Evolutionary conservation across 2,888 invertebrate genomes (phyloP).

Genomic region (Dendrolimus pini): DNA sequence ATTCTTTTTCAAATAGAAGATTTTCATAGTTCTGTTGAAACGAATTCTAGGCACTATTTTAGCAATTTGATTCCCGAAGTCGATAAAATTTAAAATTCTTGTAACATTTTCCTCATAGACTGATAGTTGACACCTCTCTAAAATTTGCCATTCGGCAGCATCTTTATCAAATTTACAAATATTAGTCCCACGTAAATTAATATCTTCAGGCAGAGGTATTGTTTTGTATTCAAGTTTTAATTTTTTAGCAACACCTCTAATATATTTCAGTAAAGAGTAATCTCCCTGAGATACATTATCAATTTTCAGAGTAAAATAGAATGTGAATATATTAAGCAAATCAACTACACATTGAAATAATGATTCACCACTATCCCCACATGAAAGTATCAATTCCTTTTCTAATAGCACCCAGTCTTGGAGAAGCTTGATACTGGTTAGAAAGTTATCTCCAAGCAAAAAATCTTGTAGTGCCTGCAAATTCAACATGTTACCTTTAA

Average conservation of each 20-base stretch:
- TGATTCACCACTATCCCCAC: slow-evolving; percentile 86
- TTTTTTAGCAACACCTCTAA: slow-evolving; percentile 54
- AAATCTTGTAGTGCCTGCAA: slow-evolving; percentile 75
- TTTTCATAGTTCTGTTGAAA: slow-evolving; percentile 74
- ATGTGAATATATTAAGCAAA: slow-evolving; percentile 87
- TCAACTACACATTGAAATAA: slow-evolving; percentile 88
- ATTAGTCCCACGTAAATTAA: slow-evolving; percentile 82
- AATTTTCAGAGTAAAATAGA: slow-evolving; percentile 72
- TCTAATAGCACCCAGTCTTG: slow-evolving; percentile 91
- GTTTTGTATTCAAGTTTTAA: slow-evolving; percentile 77
- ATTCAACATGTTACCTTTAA: slow-evolving; percentile 45
- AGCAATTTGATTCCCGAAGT: slow-evolving; percentile 85
- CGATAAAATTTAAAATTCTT: slow-evolving; percentile 85
- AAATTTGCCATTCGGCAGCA: slow-evolving; percentile 82
- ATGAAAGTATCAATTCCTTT: slow-evolving; percentile 85
- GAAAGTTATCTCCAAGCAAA: slow-evolving; percentile 75
- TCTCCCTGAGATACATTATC: slow-evolving; percentile 26
- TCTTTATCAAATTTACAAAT: slow-evolving; percentile 82
- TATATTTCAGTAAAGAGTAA: slow-evolving; percentile 46
- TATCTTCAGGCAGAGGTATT: slow-evolving; percentile 86
- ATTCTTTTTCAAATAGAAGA: slow-evolving; percentile 59
- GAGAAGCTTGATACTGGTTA: slow-evolving; percentile 84
- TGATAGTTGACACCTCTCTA: slow-evolving; percentile 71
- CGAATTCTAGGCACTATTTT: slow-evolving; percentile 81
- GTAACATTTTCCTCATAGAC: slow-evolving; percentile 83